These are phyloP conservation scores for Esox masquinongy DNA, from an alignment of 2,797 vertebrate genomes.

Conservation along the genomic window DNA sequence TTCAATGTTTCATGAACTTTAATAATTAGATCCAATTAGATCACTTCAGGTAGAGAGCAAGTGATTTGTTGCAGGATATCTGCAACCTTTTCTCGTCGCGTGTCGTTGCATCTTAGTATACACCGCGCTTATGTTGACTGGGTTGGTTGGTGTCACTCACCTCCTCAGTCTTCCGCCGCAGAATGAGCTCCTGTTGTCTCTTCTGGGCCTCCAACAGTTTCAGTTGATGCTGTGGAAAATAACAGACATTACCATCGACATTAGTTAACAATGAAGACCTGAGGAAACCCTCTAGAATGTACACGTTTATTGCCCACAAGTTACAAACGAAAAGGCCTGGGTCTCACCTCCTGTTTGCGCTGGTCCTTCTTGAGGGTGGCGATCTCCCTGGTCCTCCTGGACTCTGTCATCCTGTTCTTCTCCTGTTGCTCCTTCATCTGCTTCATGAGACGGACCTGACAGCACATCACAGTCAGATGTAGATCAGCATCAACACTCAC, in stretches of 20 bases:
- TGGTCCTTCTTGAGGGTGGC: conserved; percentile 95
- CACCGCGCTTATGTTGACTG: too few relatives aligned
- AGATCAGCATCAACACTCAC: neutral
- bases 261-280: neutral
- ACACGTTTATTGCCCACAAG: too few relatives aligned
- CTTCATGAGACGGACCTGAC: conserved; percentile 95
- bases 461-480: neutral
- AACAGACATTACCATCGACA: neutral
- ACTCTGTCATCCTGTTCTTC: conserved; percentile 90
- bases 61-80: neutral
- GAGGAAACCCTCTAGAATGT: too few relatives aligned
- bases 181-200: conserved; percentile 92
- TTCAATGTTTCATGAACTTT: neutral
- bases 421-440: conserved; percentile 99
- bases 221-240: conserved; percentile 84
- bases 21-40: neutral
- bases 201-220: conserved; percentile 94
- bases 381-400: conserved; percentile 90
- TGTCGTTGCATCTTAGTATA: neutral
- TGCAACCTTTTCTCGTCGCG: neutral
- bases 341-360: conserved; percentile 87
- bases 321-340: conserved; percentile 1
- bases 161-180: conserved; percentile 95
- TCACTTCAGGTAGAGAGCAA: neutral
- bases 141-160: conserved; percentile 60